Evolutionary conservation across 2,888 invertebrate species (phyloP), one percentile per base, ranked within the genome.

Genomic region (Oscheius sp.): DNA sequence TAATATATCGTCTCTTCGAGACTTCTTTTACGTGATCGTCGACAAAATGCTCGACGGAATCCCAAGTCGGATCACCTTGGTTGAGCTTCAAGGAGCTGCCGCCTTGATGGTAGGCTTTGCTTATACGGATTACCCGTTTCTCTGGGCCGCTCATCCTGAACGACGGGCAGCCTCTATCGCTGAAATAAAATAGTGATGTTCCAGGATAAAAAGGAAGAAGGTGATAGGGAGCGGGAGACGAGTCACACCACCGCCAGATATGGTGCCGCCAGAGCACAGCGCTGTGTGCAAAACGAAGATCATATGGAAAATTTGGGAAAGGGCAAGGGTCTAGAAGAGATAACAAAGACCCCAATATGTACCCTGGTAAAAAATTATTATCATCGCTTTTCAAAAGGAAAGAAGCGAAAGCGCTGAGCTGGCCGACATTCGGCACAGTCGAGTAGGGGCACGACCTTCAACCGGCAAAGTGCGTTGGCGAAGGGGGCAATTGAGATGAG

Each of bases 41-140:
- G 21, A 87, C 82, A 73, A 86, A 87, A 29, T 77, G 72, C 23
- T 87, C 83, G 45, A 87, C 73, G 16, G 74, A 75, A 5, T 55
- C 56, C 69, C 76, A 80, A 18, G 49, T 70, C 25, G 43, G 61
- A 23, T 77, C 75, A 21, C 75, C 76, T 27, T 79, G 74, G 46
- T 72, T 73, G 27, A 79, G 58, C 23, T 70, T 72, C 46, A 73
- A 69, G 13, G 43, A 41, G 29, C 43, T n/a, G 35, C 18, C 27
- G 2, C 69, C 69, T 18, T 25, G 29, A 53, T 69, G 69, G 56
- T 55, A 69, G 21, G 21, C 41, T n/a, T 69, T 69, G 41, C n/a
- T 53, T 2, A 69, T 69, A 12, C 56, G 55, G 23, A 55, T 18
- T 1, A 29, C 35, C 9, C 55, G 53, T 55, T 55, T 56, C 56